These are phyloP conservation scores for Hypotaenidia philippensis DNA, from an alignment of 2,797 vertebrate species.

Conservation along the genomic window DNA sequence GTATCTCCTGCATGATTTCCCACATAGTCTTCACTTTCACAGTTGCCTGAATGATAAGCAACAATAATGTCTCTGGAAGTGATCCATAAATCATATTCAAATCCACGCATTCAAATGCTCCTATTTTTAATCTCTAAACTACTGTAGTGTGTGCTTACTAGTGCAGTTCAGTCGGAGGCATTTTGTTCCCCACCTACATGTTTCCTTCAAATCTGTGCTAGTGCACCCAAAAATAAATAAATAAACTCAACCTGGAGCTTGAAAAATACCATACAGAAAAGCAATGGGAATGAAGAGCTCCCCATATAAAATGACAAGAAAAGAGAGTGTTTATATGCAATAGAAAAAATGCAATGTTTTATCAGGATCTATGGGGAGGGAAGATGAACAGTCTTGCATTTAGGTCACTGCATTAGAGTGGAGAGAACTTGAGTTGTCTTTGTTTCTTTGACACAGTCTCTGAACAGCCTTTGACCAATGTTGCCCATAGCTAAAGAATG, in stretches of 20 bases:
- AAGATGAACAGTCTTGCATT: background rate
- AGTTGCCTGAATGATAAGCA: conserved; percentile 74
- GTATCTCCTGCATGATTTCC: conserved; percentile 67
- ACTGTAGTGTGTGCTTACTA: conserved; percentile 50
- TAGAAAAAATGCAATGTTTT: background rate
- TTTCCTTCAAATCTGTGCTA: conserved; percentile 64
- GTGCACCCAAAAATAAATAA: background rate
- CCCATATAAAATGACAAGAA: background rate
- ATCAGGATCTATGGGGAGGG: background rate
- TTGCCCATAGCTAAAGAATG: background rate
- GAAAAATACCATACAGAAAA: conserved; percentile 16
- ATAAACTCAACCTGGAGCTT: background rate
- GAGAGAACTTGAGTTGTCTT: background rate
- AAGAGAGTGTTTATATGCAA: background rate
- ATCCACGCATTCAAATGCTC: conserved; percentile 68
- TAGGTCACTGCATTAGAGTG: background rate
- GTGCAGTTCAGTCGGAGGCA: conserved; percentile 56
- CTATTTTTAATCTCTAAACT: conserved; percentile 76
- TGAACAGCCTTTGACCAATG: background rate
- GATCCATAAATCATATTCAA: conserved; percentile 80
- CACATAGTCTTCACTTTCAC: conserved; percentile 65
- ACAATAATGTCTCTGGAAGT: conserved; percentile 71
- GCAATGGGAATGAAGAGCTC: background rate
- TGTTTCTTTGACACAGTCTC: background rate
- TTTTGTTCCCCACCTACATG: conserved; percentile 62